Evolutionary conservation across 2,888 invertebrate species (phyloP).

Genomic region (Catocala nupta): DNA sequence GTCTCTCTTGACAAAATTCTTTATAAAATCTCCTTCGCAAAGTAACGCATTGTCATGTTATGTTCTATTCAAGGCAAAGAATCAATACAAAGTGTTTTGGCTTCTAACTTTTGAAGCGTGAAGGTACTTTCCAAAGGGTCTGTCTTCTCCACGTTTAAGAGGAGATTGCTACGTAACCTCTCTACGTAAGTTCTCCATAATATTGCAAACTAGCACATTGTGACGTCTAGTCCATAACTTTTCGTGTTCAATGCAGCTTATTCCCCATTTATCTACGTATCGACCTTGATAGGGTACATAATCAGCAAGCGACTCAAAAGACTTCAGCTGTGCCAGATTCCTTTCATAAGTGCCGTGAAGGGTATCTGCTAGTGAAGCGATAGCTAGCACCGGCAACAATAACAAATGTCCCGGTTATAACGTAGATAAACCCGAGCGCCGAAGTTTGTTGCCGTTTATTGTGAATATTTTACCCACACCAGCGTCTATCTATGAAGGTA

Average conservation of each 20-base stretch:
- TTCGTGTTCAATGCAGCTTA: neutral
- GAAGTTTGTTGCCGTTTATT: conserved; percentile 50
- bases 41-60: too few species aligned
- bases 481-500: neutral
- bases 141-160: too few species aligned
- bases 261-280: neutral
- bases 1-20: too few species aligned
- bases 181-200: too few species aligned
- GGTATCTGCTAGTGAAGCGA: conserved; percentile 35
- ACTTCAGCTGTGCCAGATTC: conserved; percentile 31
- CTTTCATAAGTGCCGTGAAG: conserved; percentile 18
- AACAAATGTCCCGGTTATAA: conserved; percentile 54
- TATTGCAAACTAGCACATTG: too few species aligned
- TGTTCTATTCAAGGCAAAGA: too few species aligned
- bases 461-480: conserved; percentile 33
- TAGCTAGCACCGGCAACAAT: conserved; percentile 44
- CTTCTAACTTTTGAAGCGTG: too few species aligned
- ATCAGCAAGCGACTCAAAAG: conserved; percentile 21
- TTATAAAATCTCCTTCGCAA: too few species aligned
- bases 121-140: too few species aligned
- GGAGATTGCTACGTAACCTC: too few species aligned
- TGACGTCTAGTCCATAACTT: neutral
- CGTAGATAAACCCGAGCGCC: conserved; percentile 51
- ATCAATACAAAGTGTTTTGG: too few species aligned
- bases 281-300: conserved; percentile 10